These are phyloP conservation scores for Tenualosa thibaudeaui DNA, from an alignment of 2,797 vertebrate species.

Conservation along the genomic window DNA sequence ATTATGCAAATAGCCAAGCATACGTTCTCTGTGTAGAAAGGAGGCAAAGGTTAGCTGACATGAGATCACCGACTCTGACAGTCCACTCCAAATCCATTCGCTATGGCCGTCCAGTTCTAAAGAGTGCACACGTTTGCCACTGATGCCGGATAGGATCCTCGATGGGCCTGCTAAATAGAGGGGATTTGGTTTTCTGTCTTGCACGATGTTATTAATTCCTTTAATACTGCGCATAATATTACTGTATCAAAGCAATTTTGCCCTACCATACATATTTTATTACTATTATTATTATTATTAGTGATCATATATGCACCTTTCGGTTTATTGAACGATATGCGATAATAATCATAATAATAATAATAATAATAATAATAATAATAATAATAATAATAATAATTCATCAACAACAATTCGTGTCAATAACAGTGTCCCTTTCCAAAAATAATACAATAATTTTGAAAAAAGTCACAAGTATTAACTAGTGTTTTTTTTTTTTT, in stretches of 20 bases:
- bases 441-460: not conserved
- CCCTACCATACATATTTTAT: not conserved
- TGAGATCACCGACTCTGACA: constrained; percentile 81
- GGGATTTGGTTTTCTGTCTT: not conserved
- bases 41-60: constrained; percentile 83
- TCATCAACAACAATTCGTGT: not conserved
- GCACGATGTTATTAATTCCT: not conserved
- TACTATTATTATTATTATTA: not conserved
- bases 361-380: not conserved
- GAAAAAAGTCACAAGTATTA: not conserved
- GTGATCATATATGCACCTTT: too few relatives aligned
- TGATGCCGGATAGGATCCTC: constrained; percentile 28
- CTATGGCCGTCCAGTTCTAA: constrained; percentile 63
- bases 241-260: not conserved
- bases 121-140: constrained; percentile 39
- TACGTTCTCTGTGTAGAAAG: constrained; percentile 79
- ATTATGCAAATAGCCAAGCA: constrained; percentile 95
- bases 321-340: not conserved
- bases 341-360: not conserved
- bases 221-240: constrained; percentile 15
- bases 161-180: constrained; percentile 31
- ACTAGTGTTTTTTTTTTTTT: not conserved
- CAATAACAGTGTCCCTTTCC: not conserved
- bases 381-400: not conserved
- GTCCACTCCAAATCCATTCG: constrained; percentile 80